These are phyloP conservation scores for Dynastes hyllus DNA, from an alignment of 2,888 invertebrate genomes.

Conservation along the genomic window DNA sequence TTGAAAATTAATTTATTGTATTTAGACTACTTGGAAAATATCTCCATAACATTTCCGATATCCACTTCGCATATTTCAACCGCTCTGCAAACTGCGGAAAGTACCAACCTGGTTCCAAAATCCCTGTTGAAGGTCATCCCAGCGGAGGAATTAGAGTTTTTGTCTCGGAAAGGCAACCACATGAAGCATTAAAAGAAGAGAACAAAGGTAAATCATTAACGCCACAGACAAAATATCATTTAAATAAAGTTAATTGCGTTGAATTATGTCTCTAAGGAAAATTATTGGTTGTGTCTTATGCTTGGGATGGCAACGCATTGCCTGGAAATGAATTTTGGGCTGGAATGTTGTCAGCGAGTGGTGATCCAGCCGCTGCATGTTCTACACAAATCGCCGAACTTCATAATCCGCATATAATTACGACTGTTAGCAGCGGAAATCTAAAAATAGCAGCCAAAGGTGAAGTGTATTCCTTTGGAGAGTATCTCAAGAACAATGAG, in stretches of 20 bases:
- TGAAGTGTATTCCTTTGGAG: conserved; percentile 57
- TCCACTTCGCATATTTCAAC: conserved; percentile 61
- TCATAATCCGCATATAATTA: conserved; percentile 77
- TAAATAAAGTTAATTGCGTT: background rate
- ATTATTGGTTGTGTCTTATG: conserved; percentile 78
- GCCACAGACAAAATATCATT: too few species aligned
- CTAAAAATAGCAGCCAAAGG: conserved; percentile 72
- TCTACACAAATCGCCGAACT: conserved; percentile 77
- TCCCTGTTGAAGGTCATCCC: conserved; percentile 55
- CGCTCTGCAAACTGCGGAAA: conserved; percentile 53
- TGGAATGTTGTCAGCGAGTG: conserved; percentile 73
- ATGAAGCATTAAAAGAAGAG: conserved; percentile 63
- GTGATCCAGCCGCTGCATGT: conserved; percentile 78
- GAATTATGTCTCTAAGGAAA: conserved; percentile 61
- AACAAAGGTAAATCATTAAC: conserved; percentile 49
- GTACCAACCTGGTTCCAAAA: conserved; percentile 52
- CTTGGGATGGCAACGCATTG: conserved; percentile 83
- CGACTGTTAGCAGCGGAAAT: conserved; percentile 72
- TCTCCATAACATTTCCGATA: conserved; percentile 57
- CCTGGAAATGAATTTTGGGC: conserved; percentile 85
- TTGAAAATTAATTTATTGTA: background rate
- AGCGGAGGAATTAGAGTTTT: conserved; percentile 58
- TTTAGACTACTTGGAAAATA: conserved; percentile 53
- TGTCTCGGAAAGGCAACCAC: conserved; percentile 67
- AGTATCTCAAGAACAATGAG: conserved; percentile 53